These are phyloP conservation scores for Crematogaster levior DNA, from an alignment of 2,888 invertebrate genomes.

Conservation along the genomic window DNA sequence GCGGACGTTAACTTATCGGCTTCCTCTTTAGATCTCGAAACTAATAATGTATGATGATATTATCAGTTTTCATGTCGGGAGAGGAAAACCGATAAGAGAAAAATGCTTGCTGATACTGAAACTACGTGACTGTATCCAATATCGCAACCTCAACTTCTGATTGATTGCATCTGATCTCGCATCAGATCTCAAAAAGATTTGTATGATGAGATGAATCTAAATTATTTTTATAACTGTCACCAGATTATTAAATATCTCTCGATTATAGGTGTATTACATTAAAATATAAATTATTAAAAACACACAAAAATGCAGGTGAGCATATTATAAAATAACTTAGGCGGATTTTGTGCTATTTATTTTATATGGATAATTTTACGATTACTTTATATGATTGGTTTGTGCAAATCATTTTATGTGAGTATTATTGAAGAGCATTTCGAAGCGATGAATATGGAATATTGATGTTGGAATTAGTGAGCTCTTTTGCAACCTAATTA, in stretches of 20 bases:
- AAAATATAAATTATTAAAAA: neutral
- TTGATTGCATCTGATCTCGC: neutral
- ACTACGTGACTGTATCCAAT: neutral
- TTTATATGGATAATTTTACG: neutral
- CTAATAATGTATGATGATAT: conserved; percentile 31
- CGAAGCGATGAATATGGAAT: conserved; percentile 24
- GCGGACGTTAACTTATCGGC: conserved; percentile 50
- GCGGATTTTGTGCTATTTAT: neutral
- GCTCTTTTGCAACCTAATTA: conserved; percentile 41
- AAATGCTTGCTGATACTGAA: neutral
- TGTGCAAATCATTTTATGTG: conserved; percentile 22
- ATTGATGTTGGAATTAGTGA: conserved; percentile 42
- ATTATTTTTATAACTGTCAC: too few relatives aligned
- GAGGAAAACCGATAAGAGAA: conserved; percentile 5
- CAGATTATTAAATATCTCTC: neutral
- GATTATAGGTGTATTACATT: neutral
- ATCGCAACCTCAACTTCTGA: neutral
- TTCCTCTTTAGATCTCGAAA: conserved; percentile 22
- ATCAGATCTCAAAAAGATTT: neutral
- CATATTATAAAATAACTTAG: conserved; percentile 8
- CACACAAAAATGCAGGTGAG: neutral
- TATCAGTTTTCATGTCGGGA: conserved; percentile 14
- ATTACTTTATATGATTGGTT: conserved; percentile 1
- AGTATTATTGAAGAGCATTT: conserved; percentile 22
- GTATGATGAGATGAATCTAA: too few relatives aligned